Percentiles rank a stretch among this genome's conserved stretches.
These are phyloP conservation scores for Pedetes capensis DNA, from an alignment of 2,113 vertebrate species.

Conservation along the genomic window DNA sequence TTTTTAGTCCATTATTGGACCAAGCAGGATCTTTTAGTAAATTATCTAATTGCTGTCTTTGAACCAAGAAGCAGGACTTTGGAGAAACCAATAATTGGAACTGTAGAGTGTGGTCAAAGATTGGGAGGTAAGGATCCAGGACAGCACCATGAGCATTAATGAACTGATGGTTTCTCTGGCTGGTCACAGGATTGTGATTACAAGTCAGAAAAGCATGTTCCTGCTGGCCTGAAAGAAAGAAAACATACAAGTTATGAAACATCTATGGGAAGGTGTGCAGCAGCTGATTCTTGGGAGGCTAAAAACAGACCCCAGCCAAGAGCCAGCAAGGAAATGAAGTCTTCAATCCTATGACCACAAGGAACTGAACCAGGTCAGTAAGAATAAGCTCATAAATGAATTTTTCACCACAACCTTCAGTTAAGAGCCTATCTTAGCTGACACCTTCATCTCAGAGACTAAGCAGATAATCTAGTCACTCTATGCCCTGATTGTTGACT, in stretches of 20 bases:
- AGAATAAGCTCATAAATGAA: background rate
- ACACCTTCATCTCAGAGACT: background rate
- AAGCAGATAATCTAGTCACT: background rate
- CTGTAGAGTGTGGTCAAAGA: background rate
- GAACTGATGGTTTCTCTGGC: background rate
- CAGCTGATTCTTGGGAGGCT: background rate
- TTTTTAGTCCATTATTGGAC: background rate
- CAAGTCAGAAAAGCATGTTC: background rate
- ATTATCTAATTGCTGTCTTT: background rate
- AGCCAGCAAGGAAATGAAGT: background rate
- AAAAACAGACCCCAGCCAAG: background rate
- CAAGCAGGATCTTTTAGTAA: background rate
- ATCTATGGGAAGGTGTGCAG: background rate
- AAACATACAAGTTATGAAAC: background rate
- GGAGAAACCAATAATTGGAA: background rate
- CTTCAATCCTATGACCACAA: background rate
- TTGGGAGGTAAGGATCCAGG: background rate
- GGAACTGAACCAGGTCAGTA: background rate
- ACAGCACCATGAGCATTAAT: too few species aligned
- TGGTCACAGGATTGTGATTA: background rate
- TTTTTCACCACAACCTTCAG: background rate
- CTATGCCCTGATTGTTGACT: background rate
- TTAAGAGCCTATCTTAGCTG: background rate
- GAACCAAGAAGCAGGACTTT: background rate
- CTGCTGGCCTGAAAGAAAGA: background rate